These are phyloP conservation scores for Melanotaenia duboulayi DNA, from an alignment of 2,113 vertebrate species.

Conservation along the genomic window DNA sequence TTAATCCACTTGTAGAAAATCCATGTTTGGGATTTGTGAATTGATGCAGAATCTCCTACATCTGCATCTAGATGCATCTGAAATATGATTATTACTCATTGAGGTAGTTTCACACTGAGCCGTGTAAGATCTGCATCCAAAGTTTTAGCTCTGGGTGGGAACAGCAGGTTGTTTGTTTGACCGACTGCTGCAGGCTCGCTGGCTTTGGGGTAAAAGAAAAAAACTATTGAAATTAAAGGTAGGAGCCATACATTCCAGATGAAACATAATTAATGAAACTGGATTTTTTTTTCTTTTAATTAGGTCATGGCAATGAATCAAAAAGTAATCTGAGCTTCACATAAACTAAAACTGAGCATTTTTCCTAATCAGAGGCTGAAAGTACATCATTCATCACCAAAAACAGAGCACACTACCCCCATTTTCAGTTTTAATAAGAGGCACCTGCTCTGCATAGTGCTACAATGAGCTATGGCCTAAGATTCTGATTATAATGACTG, in stretches of 20 bases:
- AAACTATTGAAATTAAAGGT: slow-evolving; percentile 4
- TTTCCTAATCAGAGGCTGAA: slow-evolving; percentile 21
- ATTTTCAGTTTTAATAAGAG: slow-evolving; percentile 14
- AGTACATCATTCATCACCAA: slow-evolving; percentile 31
- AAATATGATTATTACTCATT: no score
- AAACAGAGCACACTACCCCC: background rate
- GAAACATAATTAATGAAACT: slow-evolving; percentile 12
- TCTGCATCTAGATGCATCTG: no score
- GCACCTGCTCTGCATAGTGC: background rate
- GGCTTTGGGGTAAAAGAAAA: slow-evolving; percentile 1
- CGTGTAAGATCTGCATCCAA: no score
- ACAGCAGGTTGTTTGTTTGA: background rate
- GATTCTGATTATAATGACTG: no score
- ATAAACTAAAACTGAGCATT: slow-evolving; percentile 21
- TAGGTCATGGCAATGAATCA: slow-evolving; percentile 34
- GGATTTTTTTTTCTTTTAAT: slow-evolving; percentile 3
- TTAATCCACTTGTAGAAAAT: no score
- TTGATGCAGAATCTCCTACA: no score
- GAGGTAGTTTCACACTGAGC: no score
- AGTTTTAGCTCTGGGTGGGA: background rate
- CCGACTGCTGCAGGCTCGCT: background rate
- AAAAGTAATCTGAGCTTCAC: slow-evolving; percentile 25
- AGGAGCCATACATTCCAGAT: slow-evolving; percentile 11
- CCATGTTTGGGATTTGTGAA: no score
- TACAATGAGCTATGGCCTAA: background rate